A percentile compares a stretch with the other conserved stretches of the same genome.
Evolutionary conservation across 2,113 vertebrate genomes (phyloP).

Genomic region (Australoheros scitulus): DNA sequence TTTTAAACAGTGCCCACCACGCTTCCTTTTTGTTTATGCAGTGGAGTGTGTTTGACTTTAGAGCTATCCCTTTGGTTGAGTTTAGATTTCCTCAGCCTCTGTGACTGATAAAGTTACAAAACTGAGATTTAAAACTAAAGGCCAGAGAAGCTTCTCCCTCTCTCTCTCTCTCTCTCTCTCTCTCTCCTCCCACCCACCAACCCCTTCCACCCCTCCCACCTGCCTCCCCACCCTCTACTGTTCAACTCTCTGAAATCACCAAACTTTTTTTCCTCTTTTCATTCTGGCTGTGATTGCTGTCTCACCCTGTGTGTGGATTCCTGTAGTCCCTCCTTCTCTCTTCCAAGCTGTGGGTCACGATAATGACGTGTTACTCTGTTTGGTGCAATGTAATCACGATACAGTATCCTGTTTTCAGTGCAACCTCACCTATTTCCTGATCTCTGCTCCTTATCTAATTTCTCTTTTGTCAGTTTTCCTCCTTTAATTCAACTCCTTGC

Average conservation of each 20-base stretch:
- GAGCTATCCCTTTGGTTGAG: not conserved
- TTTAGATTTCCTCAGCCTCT: not conserved
- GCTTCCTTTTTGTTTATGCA: not conserved
- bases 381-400: constrained; percentile 16
- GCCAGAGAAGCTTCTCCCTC: not conserved
- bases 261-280: not conserved
- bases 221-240: not conserved
- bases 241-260: not conserved
- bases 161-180: not conserved
- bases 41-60: not conserved
- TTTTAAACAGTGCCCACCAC: constrained; percentile 2
- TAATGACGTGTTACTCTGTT: not conserved
- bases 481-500: not conserved
- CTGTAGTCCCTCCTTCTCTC: not conserved
- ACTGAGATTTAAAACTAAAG: constrained; percentile 7
- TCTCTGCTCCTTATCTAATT: not conserved
- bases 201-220: not conserved
- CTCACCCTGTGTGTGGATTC: not conserved
- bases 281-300: not conserved
- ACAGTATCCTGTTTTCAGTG: not conserved
- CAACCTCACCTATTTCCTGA: not conserved
- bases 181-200: not conserved
- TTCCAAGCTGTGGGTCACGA: not conserved
- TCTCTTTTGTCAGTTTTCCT: not conserved
- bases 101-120: constrained; percentile 18